phyloP scores from a whole-genome alignment of 2,888 invertebrate genomes.

The Arrhopalites spinosus region DNA sequence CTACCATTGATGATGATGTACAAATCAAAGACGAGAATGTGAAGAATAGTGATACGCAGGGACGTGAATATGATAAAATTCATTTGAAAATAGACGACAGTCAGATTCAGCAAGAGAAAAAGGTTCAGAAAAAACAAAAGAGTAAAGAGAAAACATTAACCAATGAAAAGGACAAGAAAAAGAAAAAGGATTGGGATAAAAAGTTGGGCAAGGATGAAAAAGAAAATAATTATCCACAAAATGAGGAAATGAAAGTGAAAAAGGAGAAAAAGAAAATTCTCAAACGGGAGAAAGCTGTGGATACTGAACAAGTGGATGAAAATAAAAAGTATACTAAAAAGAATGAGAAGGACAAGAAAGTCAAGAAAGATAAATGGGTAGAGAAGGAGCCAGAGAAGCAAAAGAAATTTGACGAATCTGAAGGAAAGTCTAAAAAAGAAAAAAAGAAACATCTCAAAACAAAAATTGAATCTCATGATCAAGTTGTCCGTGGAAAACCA shows the following conservation, averaged over 20 bases:
- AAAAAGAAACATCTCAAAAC: not conserved
- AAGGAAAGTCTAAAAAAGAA: not conserved
- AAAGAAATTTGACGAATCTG: not conserved
- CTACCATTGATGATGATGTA: not conserved
- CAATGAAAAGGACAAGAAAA: slow-evolving; percentile 20
- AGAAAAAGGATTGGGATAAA: slow-evolving; percentile 9
- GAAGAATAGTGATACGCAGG: not conserved
- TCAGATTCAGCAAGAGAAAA: slow-evolving; percentile 12
- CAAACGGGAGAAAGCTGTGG: not conserved
- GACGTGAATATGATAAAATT: not conserved
- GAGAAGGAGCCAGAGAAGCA: not conserved
- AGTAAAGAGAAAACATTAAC: not conserved
- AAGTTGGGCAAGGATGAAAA: not conserved
- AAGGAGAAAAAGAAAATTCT: not conserved
- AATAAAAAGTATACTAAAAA: not conserved
- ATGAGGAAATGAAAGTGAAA: not conserved
- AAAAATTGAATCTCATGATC: not conserved
- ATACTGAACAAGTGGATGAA: not conserved
- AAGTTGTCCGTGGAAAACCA: not conserved
- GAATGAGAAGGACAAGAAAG: not conserved
- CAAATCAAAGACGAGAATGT: not conserved
- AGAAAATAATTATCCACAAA: slow-evolving; percentile 15
- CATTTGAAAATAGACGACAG: slow-evolving; percentile 19
- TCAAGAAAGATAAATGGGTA: not conserved
- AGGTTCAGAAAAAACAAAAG: slow-evolving; percentile 20